Base-by-base conservation (phyloP, 2,888 invertebrate genomes). In the Drosophila infuscata region DNA sequence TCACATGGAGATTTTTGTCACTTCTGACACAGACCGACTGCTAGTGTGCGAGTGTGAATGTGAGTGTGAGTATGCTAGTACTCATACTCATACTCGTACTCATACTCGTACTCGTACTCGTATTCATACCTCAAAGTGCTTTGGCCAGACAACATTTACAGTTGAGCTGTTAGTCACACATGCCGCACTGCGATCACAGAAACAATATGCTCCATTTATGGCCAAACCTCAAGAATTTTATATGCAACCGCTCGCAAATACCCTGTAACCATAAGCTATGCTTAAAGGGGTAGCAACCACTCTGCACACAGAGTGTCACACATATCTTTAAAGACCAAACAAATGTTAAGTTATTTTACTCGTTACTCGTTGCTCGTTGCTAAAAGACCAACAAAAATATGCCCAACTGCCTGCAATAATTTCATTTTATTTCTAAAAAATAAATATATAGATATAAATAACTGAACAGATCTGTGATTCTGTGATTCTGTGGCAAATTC, bases 91-190 rank as follows among this genome's bases (percentile, higher is more conserved):
- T 15, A 48, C 29, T 49, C 51, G 38, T 62, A 46, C 29, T 49
- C 51, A 38, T 62, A 46, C 29, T 17, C 32, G 32, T 1, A 15
- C 5, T 32, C 3, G 52, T 15, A 48, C 33, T 33, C 33, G 51
- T 60, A 60, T 32, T 49, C 51, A 43, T 57, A 52, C 32, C 20
- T 68, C 61, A 63, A 68, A 74, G 64, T 76, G 64, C 52, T 62
- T 69, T 69, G 75, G 61, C 69, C 68, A 69, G 54, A 79, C 74
- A 79, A 78, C 71, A 65, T 68, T 76, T 63, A 71, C 76, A 79
- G 76, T 79, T 76, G 62, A 68, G 81, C 76, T 71, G 81, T 79
- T 72, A 80, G 76, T 66, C 78, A 72, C 78, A 80, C 76, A 72
- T 79, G 78, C 66, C 69, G 72, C 71, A 66, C 48, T 53, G 77